Percentiles rank a stretch among this genome's conserved stretches.
These are phyloP conservation scores for Hydrophis major DNA, from an alignment of 2,797 vertebrate genomes.

Conservation along the genomic window DNA sequence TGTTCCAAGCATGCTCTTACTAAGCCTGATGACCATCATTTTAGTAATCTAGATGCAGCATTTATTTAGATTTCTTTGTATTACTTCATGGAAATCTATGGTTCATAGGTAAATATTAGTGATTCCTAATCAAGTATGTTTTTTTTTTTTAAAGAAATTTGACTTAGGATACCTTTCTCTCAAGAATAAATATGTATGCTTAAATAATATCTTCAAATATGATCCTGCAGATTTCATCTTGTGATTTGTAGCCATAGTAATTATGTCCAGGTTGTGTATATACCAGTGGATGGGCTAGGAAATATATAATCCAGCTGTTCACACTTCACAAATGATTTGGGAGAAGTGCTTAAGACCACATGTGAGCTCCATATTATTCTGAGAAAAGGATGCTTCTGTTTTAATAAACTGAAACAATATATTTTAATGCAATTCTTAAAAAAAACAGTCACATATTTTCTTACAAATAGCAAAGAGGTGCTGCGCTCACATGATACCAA, in stretches of 20 bases:
- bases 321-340: not conserved
- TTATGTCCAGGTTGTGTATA: not conserved
- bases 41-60: not conserved
- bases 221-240: not conserved
- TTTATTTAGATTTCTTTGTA: not conserved
- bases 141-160: not conserved
- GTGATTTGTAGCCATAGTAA: not conserved
- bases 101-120: not conserved
- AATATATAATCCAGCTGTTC: not conserved
- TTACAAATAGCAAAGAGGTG: not conserved
- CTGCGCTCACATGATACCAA: not conserved
- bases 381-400: not conserved
- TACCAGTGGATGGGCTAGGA: not conserved
- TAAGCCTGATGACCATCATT: not conserved
- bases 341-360: not conserved
- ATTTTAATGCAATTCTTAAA: not conserved
- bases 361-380: not conserved
- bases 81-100: not conserved
- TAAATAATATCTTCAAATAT: not conserved
- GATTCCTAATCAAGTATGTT: not conserved
- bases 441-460: not conserved
- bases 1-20: not conserved
- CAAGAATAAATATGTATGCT: not conserved
- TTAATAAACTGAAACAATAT: not conserved
- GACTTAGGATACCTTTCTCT: not conserved